Percentiles rank a stretch among this genome's conserved stretches.
phyloP scores from a whole-genome alignment of 2,888 invertebrate species.

The Phaonia tiefii region DNA sequence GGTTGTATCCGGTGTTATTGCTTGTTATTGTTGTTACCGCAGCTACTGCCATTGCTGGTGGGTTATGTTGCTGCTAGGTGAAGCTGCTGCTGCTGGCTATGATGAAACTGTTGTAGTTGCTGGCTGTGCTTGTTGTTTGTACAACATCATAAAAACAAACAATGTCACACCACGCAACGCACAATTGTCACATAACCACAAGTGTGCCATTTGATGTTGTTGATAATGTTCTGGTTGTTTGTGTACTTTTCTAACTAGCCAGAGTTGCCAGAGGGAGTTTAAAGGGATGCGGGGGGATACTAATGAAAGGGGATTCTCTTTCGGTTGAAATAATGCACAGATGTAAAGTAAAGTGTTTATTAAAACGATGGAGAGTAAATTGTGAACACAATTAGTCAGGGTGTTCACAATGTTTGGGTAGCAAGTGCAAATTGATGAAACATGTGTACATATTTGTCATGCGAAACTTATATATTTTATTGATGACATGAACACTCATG shows the following conservation, averaged over 20 bases:
- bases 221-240: not conserved
- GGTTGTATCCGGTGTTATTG: conserved; percentile 32
- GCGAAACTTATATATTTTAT: no score
- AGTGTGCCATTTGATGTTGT: conserved; percentile 5
- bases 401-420: no score
- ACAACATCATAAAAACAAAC: conserved; percentile 49
- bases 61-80: conserved; percentile 7
- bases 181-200: conserved; percentile 44
- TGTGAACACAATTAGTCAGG: no score
- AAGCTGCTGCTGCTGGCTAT: not conserved
- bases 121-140: conserved; percentile 22
- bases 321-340: no score
- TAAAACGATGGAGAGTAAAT: no score
- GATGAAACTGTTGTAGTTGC: not conserved
- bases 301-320: no score
- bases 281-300: not conserved
- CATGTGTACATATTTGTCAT: no score
- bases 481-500: no score
- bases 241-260: not conserved
- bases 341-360: no score
- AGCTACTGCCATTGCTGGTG: conserved; percentile 9
- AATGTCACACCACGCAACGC: conserved; percentile 32
- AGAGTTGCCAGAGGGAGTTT: conserved; percentile 11
- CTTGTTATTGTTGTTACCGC: conserved; percentile 18
- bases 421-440: no score